Evolutionary conservation across 2,113 vertebrate genomes (phyloP).

Genomic region (Dipodomys spectabilis): DNA sequence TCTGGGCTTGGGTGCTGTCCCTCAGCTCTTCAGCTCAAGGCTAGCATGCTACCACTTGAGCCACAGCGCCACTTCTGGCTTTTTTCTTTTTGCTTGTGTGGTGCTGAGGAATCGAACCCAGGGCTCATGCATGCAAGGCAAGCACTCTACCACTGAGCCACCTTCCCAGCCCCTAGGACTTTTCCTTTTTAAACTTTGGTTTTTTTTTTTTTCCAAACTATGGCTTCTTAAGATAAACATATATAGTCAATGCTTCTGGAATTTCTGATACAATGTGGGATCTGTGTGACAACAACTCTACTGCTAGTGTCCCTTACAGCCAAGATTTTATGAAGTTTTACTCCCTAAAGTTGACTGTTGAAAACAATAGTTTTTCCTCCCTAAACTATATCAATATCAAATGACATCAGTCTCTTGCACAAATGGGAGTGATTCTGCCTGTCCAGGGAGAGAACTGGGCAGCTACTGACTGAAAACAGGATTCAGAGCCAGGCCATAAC

Average conservation of each 20-base stretch:
- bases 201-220: not conserved
- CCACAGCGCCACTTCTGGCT: too few relatives aligned
- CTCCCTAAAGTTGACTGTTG: not conserved
- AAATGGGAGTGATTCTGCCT: not conserved
- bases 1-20: too few relatives aligned
- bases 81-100: too few relatives aligned
- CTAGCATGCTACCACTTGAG: too few relatives aligned
- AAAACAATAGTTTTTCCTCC: not conserved
- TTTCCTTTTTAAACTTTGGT: too few relatives aligned
- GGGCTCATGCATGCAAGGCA: too few relatives aligned
- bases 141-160: too few relatives aligned
- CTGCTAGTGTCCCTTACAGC: not conserved
- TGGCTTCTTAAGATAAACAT: not conserved
- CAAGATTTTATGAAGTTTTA: not conserved
- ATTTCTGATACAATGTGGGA: not conserved
- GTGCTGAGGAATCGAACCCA: too few relatives aligned
- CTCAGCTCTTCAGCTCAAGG: too few relatives aligned
- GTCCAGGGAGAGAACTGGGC: not conserved
- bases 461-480: constrained; percentile 7
- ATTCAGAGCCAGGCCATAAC: not conserved
- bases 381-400: not conserved
- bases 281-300: not conserved
- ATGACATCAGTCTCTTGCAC: not conserved
- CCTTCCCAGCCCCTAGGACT: too few relatives aligned
- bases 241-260: not conserved